Evolutionary conservation across 30 jellyfish, hydroid and myxozoan species (phyloP).

Genomic region (Chironex yamaguchii): DNA sequence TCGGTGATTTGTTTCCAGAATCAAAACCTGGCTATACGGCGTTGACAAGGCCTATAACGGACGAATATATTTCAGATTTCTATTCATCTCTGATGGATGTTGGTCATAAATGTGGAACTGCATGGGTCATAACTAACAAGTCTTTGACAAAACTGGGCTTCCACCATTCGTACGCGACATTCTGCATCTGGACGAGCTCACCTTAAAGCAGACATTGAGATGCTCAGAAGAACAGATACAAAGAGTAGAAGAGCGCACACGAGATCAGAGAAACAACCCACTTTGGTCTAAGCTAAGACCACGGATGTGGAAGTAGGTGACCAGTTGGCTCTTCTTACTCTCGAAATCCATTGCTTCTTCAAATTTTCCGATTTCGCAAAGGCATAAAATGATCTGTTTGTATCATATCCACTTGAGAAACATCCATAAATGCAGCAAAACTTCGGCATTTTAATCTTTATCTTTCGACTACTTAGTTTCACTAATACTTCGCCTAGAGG

Average conservation of each 20-base stretch:
- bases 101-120: constrained; percentile 47
- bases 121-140: constrained; percentile 41
- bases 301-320: too few relatives aligned
- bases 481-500: constrained; percentile 15
- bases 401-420: constrained; percentile 2
- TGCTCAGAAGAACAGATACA: constrained; percentile 31
- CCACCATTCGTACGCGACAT: constrained; percentile 31
- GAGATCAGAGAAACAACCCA: constrained; percentile 49
- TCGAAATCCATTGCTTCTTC: too few relatives aligned
- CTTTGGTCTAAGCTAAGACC: constrained; percentile 16
- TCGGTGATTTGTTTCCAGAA: constrained; percentile 48
- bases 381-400: constrained; percentile 3
- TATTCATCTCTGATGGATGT: constrained; percentile 30
- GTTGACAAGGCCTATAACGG: constrained; percentile 23
- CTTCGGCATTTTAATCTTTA: neutral
- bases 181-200: constrained; percentile 34
- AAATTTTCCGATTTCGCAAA: neutral
- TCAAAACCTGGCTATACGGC: constrained; percentile 49
- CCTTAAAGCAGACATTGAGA: constrained; percentile 16
- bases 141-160: constrained; percentile 26
- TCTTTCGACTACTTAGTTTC: neutral
- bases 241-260: constrained; percentile 19
- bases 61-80: constrained; percentile 35
- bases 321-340: too few relatives aligned
- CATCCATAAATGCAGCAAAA: constrained; percentile 7